Base-by-base conservation (phyloP, 2,888 invertebrate genomes). In the Callinectes sapidus region DNA sequence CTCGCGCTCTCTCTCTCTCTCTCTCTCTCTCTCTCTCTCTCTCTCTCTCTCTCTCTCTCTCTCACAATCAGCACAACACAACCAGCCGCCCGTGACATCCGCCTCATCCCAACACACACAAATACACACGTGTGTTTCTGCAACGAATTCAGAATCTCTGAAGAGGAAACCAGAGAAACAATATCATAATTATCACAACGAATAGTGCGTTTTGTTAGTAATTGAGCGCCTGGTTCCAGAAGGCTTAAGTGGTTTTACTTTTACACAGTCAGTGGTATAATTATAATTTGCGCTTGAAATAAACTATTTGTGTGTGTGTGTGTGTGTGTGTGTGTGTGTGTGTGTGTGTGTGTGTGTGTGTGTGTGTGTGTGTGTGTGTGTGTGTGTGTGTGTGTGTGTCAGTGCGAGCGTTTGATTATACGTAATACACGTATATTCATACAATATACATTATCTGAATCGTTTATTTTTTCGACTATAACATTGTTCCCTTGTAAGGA, bases 11-110 rank as follows among this genome's bases (percentile, higher is more conserved):
- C 61, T 61, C 61, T 61, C 61, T 61, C 10, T 71, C 71, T 39
- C 39, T 35, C 87, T 87, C 87, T 87, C 87, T 87, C 87, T 48
- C 87, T 87, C 87, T 87, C n/a, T 87, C 87, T 87, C 48, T 87
- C 48, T 54, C 42, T 87, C n/a, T 87, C 54, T 87, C 48, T 54
- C n/a, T 54, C 87, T 48, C n/a, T 54, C 87, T 54, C 87, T 48
- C n/a, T 48, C 54, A 87, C 87, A 54, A 42, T 28, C 48, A 1
- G 13, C 54, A 87, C 87, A 54, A 42, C n/a, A 54, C 87, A 54
- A n/a, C 28, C 54, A 28, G n/a, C 35, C 81, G 81, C 35, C 81
- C 81, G 81, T 81, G 81, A 81, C 35, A 81, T 81, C 71, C 8
- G 71, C 71, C 81, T 35, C 81, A 81, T 35, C 13, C 35, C 32